phyloP scores from a whole-genome alignment of 2,113 vertebrate species.

The Ceyx melanurus region DNA sequence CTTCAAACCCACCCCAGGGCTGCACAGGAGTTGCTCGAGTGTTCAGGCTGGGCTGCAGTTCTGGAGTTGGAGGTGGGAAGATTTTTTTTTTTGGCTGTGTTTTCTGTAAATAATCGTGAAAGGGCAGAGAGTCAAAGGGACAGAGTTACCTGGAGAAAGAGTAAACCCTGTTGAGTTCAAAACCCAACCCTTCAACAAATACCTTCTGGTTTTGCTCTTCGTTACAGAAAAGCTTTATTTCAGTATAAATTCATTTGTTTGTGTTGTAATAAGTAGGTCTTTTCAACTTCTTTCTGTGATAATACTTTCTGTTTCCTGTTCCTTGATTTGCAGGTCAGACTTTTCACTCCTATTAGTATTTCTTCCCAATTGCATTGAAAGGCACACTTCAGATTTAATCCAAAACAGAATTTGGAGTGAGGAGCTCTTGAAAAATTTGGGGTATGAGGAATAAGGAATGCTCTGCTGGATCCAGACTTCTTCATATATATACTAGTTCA shows the following conservation, averaged over 20 bases:
- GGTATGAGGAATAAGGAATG: not conserved
- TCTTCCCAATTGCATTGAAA: not conserved
- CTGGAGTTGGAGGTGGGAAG: not conserved
- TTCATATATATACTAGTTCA: not conserved
- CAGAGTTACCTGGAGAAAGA: not conserved
- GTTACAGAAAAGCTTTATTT: not conserved
- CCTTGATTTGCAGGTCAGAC: not conserved
- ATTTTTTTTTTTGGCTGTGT: not conserved
- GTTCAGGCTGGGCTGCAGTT: not conserved
- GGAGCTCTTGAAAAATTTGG: not conserved
- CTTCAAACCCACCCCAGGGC: not conserved
- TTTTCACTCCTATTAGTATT: not conserved
- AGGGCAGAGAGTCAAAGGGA: not conserved
- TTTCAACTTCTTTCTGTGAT: not conserved
- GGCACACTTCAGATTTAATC: not conserved
- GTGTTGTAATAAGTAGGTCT: not conserved
- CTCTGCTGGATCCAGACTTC: not conserved
- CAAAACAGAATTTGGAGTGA: not conserved
- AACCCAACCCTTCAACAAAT: not conserved
- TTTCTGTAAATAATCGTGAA: not conserved
- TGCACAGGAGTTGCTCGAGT: not conserved
- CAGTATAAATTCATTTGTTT: not conserved
- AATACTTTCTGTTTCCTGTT: not conserved
- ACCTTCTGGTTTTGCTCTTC: not conserved
- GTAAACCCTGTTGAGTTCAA: not conserved